phyloP scores from a whole-genome alignment of 2,888 invertebrate species.

The Volucella inanis region DNA sequence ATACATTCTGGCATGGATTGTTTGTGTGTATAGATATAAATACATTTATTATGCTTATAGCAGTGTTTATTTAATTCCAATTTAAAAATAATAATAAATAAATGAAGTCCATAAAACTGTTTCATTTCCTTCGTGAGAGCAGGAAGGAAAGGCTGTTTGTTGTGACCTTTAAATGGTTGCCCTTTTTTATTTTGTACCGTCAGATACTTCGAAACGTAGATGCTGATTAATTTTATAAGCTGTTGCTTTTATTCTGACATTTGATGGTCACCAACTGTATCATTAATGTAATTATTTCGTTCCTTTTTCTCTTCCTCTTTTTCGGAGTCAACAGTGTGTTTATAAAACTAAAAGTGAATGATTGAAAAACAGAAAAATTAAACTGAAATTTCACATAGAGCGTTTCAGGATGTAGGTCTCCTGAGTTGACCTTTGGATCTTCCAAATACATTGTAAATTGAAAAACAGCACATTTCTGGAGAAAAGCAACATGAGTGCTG shows the following conservation, averaged over 20 bases:
- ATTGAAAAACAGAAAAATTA: too few relatives aligned
- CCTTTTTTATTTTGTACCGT: not conserved
- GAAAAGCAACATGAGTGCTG: too few relatives aligned
- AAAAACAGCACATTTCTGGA: too few relatives aligned
- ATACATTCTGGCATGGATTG: not conserved
- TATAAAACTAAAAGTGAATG: too few relatives aligned
- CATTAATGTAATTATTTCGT: not conserved
- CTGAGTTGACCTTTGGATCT: too few relatives aligned
- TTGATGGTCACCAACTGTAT: not conserved
- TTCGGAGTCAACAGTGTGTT: conserved; percentile 3
- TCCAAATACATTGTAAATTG: too few relatives aligned
- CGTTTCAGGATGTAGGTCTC: too few relatives aligned
- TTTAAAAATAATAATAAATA: not conserved
- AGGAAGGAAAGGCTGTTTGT: not conserved
- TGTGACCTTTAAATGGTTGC: conserved; percentile 15
- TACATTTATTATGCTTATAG: not conserved
- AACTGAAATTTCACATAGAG: too few relatives aligned
- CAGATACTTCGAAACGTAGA: conserved; percentile 5
- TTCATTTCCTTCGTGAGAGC: conserved; percentile 11
- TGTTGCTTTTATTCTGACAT: conserved; percentile 5
- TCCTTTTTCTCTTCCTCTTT: not conserved
- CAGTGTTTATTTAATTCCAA: conserved; percentile 16
- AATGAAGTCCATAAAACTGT: not conserved
- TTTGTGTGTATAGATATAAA: not conserved
- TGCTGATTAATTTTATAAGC: not conserved